phyloP scores from a whole-genome alignment of 92 coral and sea anemone genomes.

The Montipora capitata region DNA sequence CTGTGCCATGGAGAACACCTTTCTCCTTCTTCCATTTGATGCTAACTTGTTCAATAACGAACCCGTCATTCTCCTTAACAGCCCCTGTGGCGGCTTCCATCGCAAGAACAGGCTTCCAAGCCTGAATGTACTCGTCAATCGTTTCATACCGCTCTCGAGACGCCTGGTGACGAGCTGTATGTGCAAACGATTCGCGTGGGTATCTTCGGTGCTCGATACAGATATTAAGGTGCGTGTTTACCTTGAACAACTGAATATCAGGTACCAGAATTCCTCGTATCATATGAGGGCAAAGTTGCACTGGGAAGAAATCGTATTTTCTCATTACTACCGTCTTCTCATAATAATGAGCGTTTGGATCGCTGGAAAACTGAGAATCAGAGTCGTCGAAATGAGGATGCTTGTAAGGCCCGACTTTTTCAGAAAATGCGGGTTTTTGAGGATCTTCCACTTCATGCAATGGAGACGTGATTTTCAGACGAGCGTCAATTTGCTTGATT shows the following conservation, averaged over 20 bases:
- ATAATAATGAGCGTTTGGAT: conserved; percentile 72
- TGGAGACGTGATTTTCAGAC: background rate
- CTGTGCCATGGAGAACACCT: conserved; percentile 25
- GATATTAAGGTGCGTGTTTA: conserved; percentile 65
- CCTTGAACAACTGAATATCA: conserved; percentile 85
- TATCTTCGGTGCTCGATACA: conserved; percentile 92
- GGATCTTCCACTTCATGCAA: background rate
- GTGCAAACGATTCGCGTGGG: conserved; percentile 88
- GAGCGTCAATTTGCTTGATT: conserved; percentile 12
- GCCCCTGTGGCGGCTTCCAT: conserved; percentile 93
- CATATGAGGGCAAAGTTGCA: conserved; percentile 82
- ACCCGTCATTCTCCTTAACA: conserved; percentile 80
- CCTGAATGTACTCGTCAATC: conserved; percentile 70
- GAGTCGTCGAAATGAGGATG: conserved; percentile 59
- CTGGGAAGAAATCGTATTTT: conserved; percentile 73
- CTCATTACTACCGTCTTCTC: conserved; percentile 59
- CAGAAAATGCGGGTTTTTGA: background rate
- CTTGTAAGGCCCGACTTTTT: conserved; percentile 15
- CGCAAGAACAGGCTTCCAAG: conserved; percentile 92
- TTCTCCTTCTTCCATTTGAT: conserved; percentile 30
- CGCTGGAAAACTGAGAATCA: background rate
- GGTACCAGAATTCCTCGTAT: conserved; percentile 79
- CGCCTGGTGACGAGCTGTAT: conserved; percentile 69
- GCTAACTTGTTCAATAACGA: conserved; percentile 67
- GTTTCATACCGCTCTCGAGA: conserved; percentile 59